phyloP scores from a whole-genome alignment of 1,140 invertebrate species.

The Archivesica marissinica region DNA sequence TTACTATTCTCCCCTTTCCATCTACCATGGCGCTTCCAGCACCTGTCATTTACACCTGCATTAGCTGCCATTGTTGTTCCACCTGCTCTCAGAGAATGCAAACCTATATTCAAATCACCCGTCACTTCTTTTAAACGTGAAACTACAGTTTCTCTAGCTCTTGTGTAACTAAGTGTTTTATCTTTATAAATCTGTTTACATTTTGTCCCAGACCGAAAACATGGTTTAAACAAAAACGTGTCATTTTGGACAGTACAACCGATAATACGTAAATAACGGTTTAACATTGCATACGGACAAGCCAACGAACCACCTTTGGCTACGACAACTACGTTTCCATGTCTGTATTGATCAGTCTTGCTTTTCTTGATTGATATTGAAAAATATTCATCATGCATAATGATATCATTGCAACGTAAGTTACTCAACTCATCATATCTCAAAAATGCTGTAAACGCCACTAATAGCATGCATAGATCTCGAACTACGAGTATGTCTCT shows the following conservation, averaged over 20 bases:
- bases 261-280: constrained; percentile 51
- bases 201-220: constrained; percentile 59
- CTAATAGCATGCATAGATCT: constrained; percentile 53
- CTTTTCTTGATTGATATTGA: constrained; percentile 52
- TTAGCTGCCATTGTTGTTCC: too few species aligned
- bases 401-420: constrained; percentile 54
- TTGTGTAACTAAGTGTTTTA: too few species aligned
- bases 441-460: constrained; percentile 50
- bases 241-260: not conserved
- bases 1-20: too few species aligned
- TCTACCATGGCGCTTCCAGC: too few species aligned
- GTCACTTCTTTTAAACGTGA: too few species aligned
- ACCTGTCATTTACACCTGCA: too few species aligned
- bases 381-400: constrained; percentile 52
- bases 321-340: constrained; percentile 60
- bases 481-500: constrained; percentile 25
- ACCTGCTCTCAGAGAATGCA: too few species aligned
- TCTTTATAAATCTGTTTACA: too few species aligned
- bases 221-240: constrained; percentile 61
- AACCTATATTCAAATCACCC: too few species aligned
- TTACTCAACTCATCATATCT: constrained; percentile 63
- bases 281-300: constrained; percentile 62
- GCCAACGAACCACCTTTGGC: constrained; percentile 55
- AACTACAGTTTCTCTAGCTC: too few species aligned
- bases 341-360: constrained; percentile 67